These are phyloP conservation scores for Phyllostomus hastatus DNA, from an alignment of 2,113 vertebrate species.

Conservation along the genomic window DNA sequence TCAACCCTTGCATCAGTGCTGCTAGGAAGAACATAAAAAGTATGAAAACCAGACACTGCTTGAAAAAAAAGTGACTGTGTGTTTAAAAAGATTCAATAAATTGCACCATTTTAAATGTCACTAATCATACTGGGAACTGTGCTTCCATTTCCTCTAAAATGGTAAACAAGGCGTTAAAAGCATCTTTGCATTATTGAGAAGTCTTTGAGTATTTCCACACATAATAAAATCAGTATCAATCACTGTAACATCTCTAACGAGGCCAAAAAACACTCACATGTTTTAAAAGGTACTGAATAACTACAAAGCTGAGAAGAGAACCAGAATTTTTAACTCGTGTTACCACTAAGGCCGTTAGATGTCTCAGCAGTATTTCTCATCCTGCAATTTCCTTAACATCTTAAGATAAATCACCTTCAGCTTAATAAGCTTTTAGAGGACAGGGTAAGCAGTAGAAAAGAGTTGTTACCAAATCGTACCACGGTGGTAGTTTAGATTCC, in stretches of 20 bases:
- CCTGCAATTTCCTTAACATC: background rate
- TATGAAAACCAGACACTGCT: background rate
- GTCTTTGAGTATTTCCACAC: background rate
- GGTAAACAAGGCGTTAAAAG: background rate
- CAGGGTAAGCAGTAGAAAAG: background rate
- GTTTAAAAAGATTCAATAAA: background rate
- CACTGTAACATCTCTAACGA: background rate
- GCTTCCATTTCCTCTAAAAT: constrained; percentile 4
- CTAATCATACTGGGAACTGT: background rate
- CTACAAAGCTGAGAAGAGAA: background rate
- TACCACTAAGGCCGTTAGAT: background rate
- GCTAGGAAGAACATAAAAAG: background rate
- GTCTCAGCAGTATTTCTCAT: background rate
- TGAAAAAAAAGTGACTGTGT: background rate
- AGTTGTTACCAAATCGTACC: background rate
- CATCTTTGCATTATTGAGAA: background rate
- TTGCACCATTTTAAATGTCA: constrained; percentile 29
- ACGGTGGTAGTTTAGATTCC: background rate
- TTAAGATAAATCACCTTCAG: background rate
- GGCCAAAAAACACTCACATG: background rate
- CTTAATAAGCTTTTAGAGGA: background rate
- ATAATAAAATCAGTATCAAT: background rate
- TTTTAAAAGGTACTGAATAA: background rate
- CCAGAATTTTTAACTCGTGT: background rate
- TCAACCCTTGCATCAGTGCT: background rate